Evolutionary conservation across 2,797 vertebrate genomes (phyloP), one percentile per base, ranked within the genome.

Genomic region (Lycodopsis pacificus): DNA sequence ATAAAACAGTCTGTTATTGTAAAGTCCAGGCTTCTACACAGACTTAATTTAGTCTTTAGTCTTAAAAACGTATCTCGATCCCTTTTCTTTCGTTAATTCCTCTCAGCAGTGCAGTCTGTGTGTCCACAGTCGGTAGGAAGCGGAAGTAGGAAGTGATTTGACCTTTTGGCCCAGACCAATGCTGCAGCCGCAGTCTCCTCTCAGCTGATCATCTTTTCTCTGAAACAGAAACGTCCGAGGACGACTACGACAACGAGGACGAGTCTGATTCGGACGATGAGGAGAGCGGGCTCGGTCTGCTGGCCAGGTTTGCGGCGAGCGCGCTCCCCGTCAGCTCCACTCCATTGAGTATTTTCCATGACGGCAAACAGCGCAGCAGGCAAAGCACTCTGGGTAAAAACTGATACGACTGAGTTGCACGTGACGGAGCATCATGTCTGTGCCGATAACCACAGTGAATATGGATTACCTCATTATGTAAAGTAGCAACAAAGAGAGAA

Each of bases 291-390:
- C 89, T 99, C 88, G 98, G 98, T 46, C 93, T 99, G 63, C 92
- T 99, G 85, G 98, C 98, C 0, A 94, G 97, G 83, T 99, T 98
- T 65, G 98, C 98, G 0, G 97, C 97, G 63, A 98, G 96, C 0
- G 98, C 97, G 0, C 92, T 97, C 86, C 98, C 98, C 5, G 91
- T 97, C 0, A 93, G 94, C 81, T 93, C 96, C 27, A 94, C 95
- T 1, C 93, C 97, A 0, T 79, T 96, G 58, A 97, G 95, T 7
- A 92, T 97, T 65, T 92, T 98, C 75, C 96, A 97, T 68, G 97
- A 97, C 0, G 94, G 96, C 80, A 98, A 98, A 92, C 97, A 96
- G 83, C 96, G 96, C 91, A 96, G 96, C 76, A 90, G 97, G 71
- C 97, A 97, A 89, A 97, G 93, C 87, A 92, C 96, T 88, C 95